phyloP scores from a whole-genome alignment of 2,888 invertebrate genomes.

The Octodonta nipae region DNA sequence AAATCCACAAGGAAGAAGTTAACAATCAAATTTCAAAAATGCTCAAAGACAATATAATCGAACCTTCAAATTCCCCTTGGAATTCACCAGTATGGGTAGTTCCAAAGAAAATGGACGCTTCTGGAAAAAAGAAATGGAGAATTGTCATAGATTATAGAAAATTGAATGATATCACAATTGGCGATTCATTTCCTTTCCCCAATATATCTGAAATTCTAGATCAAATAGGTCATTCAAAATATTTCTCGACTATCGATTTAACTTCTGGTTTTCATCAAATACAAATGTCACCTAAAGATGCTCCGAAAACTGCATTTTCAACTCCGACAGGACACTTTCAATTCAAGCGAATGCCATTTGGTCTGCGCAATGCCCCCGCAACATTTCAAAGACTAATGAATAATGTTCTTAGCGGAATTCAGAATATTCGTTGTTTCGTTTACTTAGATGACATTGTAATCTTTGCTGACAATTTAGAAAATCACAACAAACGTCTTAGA shows the following conservation, averaged over 20 bases:
- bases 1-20: conserved; percentile 22
- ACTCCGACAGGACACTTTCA: conserved; percentile 8
- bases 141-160: conserved; percentile 7
- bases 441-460: conserved; percentile 30
- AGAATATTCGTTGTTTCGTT: conserved; percentile 21
- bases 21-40: conserved; percentile 19
- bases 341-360: conserved; percentile 9
- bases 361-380: conserved; percentile 9
- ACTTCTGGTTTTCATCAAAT: conserved; percentile 12
- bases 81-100: conserved; percentile 18
- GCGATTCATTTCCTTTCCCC: conserved; percentile 7
- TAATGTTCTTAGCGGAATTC: conserved; percentile 18
- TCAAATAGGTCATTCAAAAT: conserved; percentile 10
- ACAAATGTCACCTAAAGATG: conserved; percentile 8
- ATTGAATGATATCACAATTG: conserved; percentile 8
- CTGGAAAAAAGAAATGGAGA: conserved; percentile 6
- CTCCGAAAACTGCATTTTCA: conserved; percentile 9
- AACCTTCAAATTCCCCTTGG: conserved; percentile 17
- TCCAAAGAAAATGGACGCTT: conserved; percentile 5
- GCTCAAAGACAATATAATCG: conserved; percentile 18
- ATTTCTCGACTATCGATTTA: conserved; percentile 9
- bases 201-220: conserved; percentile 10
- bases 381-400: conserved; percentile 15
- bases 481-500: conserved; percentile 15
- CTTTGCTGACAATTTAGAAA: conserved; percentile 14